Conservation (phyloP, 2,888 invertebrate species). For the Prosapia bicincta region DNA sequence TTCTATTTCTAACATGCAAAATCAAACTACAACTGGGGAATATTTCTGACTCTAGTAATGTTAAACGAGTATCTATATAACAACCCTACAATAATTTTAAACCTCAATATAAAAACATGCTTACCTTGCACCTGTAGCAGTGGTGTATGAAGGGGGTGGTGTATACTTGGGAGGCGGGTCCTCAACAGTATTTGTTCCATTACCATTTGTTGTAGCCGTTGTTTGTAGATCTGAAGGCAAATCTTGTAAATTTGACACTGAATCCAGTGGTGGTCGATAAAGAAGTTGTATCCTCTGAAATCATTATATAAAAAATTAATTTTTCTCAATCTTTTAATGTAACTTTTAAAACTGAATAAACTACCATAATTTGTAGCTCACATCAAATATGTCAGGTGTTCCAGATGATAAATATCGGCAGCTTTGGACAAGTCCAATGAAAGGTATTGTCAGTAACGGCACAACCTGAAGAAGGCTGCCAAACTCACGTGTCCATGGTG, state of each 20-base stretch:
- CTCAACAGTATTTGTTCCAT: slow-evolving; percentile 41
- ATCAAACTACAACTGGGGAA: too few species aligned
- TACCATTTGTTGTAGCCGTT: slow-evolving; percentile 7
- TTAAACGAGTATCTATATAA: too few species aligned
- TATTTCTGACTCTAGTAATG: too few species aligned
- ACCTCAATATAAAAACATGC: too few species aligned
- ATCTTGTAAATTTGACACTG: slow-evolving; percentile 24
- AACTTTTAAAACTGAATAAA: not conserved
- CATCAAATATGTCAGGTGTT: slow-evolving; percentile 83
- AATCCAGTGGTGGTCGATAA: slow-evolving; percentile 69
- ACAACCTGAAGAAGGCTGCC: slow-evolving; percentile 74
- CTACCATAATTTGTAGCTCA: slow-evolving; percentile 48
- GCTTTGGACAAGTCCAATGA: slow-evolving; percentile 67
- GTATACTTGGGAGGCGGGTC: slow-evolving; percentile 74
- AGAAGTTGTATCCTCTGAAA: slow-evolving; percentile 76
- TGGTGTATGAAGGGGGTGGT: slow-evolving; percentile 89
- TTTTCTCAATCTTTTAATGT: not conserved
- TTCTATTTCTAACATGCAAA: too few species aligned
- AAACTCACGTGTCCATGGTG: slow-evolving; percentile 72
- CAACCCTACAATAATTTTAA: too few species aligned
- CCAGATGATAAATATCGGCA: slow-evolving; percentile 76
- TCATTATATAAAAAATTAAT: not conserved
- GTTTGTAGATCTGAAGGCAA: slow-evolving; percentile 13
- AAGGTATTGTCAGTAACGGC: slow-evolving; percentile 69
- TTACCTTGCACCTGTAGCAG: slow-evolving; percentile 75